Evolutionary conservation across 1,140 invertebrate species (phyloP), one percentile per base, ranked within the genome.

Genomic region (Anoplolepis gracilipes): DNA sequence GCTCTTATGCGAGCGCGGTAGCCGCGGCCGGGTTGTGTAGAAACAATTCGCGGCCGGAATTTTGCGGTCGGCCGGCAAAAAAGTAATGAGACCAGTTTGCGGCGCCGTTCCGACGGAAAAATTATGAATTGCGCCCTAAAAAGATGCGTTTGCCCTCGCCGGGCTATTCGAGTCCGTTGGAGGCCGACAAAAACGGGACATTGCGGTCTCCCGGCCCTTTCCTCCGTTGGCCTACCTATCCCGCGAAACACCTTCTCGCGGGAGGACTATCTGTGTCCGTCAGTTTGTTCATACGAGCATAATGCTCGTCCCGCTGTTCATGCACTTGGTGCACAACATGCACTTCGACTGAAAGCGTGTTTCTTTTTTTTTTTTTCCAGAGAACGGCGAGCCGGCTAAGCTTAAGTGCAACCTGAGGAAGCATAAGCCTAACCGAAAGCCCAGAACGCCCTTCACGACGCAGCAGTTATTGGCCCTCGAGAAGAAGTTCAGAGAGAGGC

Each of bases 371-470:
- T 84, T 78, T 62, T 57, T 89, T 70, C 22, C 96, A 97, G 97
- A 97, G 22, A 96, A 96, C 89, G 96, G 96, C 2, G 97, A 98
- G 90, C 96, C 97, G 11, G 97, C 97, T 1, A 98, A 98, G 94
- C 95, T 98, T 65, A 99, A 99, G 94, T 99, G 98, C 95, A 98
- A 99, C 93, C 95, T 99, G 72, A 95, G 98, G 85, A 99, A 99
- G 92, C 97, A 98, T 96, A 99, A 99, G 93, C 98, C 98, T 30
- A 99, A 99, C 95, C 96, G 99, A 81, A 99, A 99, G 95, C 99
- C 99, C 0, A 96, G 99, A 70, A 99, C 99, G 0, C 99, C 99
- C 1, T 99, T 99, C 96, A 99, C 98, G 10, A 99, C 98, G 3
- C 98, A 99, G 93, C 99, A 99, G 93, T 95, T 99, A 42, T 94